Base-by-base conservation (phyloP, 1,140 invertebrate species). In the Lysiphlebus fabarum region DNA sequence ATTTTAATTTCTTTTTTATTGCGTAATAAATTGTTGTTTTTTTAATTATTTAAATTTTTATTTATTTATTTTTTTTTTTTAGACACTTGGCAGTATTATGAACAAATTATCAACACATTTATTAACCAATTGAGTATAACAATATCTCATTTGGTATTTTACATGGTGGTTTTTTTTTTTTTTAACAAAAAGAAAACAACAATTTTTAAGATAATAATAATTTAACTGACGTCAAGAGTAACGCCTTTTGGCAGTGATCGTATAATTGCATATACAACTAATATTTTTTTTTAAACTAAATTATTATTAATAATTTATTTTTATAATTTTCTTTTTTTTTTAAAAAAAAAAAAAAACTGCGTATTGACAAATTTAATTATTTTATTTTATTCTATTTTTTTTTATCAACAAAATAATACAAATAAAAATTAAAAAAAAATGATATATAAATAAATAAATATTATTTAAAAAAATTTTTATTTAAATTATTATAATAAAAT, bases 171-270 rank as follows among this genome's bases (percentile, higher is more conserved):
- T 26, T 26, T n/a, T n/a, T n/a, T n/a, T n/a, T n/a, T n/a, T n/a
- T n/a, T n/a, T n/a, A n/a, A n/a, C n/a, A 26, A 62, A 63, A 69
- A 56, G 56, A 66, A 59, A 58, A 64, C 62, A 58, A 65, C 59
- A 63, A 62, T 49, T n/a, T n/a, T n/a, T n/a, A 61, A 62, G 67
- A 75, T 65, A 68, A 75, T 14, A n/a, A 40, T 33, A 47, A n/a
- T 11, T 14, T 7, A 44, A 45, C 42, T 37, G 65, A 75, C 69
- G 67, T 71, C 66, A 62, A 72, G 64, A 69, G 59, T 67, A 73
- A 75, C 70, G 69, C 70, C 67, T 65, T 73, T 59, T 78, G 76
- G 76, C 75, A 78, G 76, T 78, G 76, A 76, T 73, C 67, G 70
- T 73, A 74, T 64, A 74, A 74, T 72, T 73, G 69, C 70, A 53